Base-by-base conservation (phyloP, 2,888 invertebrate genomes). In the Eumerus sabulonum region DNA sequence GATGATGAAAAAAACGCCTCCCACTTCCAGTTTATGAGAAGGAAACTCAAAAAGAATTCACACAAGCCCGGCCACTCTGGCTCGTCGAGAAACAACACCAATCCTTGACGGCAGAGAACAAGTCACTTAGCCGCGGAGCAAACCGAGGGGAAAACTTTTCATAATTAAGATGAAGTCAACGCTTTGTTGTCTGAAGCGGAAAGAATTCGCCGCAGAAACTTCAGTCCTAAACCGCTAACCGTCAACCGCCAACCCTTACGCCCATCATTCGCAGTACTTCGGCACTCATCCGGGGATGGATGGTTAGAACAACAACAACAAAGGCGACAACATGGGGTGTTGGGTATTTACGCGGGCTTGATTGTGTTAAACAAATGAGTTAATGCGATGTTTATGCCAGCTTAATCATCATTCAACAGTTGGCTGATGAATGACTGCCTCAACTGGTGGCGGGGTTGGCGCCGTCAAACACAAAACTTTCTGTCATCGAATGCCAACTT, bases 351-450 rank as follows among this genome's bases (percentile, higher is more conserved):
- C 53, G 35, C 47, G 40, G 47, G 67, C 47, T 67, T 71, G 60
- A 68, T 66, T 63, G 27, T 57, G 59, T 79, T 79, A 64, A 74
- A 64, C 64, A 79, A 74, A 74, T 74, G 64, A 79, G 74, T 60
- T 74, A 64, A 79, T 79, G 68, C 56, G 54, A 51, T 74, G 74
- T 70, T 74, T 70, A 56, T 74, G 64, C 64, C 64, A 62, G 63
- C 77, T 68, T 77, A 77, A 77, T 68, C 77, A 77, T 63, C 73
- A 68, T 77, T 77, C 77, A 77, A 77, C 77, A 77, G 77, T 77
- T 76, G 51, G 63, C 63, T 62, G 50, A 72, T 42, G 62, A 62
- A 66, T 72, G 45, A 27, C 40, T 40, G 40, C 12, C 40, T n/a
- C 2, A 7, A 11, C 11, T 40, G 40, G 40, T n/a, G 11, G 40